These are phyloP conservation scores for Heteronetta atricapilla DNA, from an alignment of 2,113 vertebrate genomes.

Conservation along the genomic window DNA sequence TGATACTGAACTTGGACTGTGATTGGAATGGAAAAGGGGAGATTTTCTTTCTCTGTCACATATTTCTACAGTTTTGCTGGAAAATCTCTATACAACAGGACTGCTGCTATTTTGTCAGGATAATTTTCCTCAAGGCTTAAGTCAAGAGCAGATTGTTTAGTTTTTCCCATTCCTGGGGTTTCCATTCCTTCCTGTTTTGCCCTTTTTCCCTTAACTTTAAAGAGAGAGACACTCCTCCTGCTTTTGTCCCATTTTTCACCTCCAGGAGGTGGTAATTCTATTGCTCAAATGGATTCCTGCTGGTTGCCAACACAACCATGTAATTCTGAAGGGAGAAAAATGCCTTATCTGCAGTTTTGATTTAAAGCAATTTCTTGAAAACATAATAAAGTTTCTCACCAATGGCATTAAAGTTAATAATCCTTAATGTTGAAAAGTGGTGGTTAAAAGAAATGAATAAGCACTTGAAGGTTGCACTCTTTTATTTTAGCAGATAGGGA, in stretches of 20 bases:
- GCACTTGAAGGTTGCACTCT: conserved; percentile 49
- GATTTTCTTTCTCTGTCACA: background rate
- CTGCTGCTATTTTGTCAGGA: background rate
- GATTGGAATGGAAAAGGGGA: background rate
- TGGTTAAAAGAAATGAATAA: conserved; percentile 65
- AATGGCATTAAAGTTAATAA: conserved; percentile 69
- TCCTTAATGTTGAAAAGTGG: conserved; percentile 71
- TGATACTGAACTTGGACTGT: background rate
- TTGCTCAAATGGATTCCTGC: conserved; percentile 73
- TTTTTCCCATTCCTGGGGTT: conserved; percentile 11
- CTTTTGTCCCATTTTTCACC: conserved; percentile 74
- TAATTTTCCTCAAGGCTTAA: background rate
- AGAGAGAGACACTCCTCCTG: conserved; percentile 44
- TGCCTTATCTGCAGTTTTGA: conserved; percentile 68
- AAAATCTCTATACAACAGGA: background rate
- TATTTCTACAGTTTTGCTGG: background rate
- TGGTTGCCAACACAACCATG: conserved; percentile 71
- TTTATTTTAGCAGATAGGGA: conserved; percentile 50
- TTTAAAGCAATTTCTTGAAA: conserved; percentile 69
- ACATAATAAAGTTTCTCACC: conserved; percentile 64
- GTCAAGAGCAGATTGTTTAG: background rate
- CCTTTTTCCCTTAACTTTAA: conserved; percentile 65
- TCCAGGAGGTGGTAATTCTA: conserved; percentile 75
- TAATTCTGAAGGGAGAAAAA: conserved; percentile 68
- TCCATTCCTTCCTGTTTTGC: conserved; percentile 42